Evolutionary conservation across 2,888 invertebrate species (phyloP).

Genomic region (Drosophila quasianomalipes): DNA sequence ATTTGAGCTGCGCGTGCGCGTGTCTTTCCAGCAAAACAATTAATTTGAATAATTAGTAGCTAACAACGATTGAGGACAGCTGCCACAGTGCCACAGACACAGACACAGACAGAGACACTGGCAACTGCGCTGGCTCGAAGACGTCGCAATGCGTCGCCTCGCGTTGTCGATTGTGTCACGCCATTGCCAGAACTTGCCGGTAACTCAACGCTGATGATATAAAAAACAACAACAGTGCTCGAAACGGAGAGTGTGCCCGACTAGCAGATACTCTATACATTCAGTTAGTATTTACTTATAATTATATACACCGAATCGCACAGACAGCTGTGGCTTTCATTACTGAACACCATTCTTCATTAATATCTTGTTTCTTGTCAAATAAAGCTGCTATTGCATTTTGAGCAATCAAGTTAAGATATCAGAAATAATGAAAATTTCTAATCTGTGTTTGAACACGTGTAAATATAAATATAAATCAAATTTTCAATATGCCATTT

Average conservation of each 20-base stretch:
- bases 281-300: neutral
- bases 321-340: neutral
- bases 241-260: neutral
- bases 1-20: constrained; percentile 79
- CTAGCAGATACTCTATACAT: neutral
- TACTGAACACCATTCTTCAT: neutral
- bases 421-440: neutral
- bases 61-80: constrained; percentile 60
- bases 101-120: neutral
- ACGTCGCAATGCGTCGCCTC: constrained; percentile 37
- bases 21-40: constrained; percentile 76
- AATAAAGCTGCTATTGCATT: neutral
- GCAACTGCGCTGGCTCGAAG: constrained; percentile 28
- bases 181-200: constrained; percentile 67
- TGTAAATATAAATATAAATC: neutral
- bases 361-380: neutral
- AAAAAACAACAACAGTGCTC: constrained; percentile 10
- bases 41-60: constrained; percentile 82
- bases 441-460: neutral
- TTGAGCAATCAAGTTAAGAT: neutral
- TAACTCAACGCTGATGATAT: constrained; percentile 54
- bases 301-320: neutral
- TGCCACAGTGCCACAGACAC: constrained; percentile 1
- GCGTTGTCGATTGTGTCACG: constrained; percentile 67
- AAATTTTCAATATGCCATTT: neutral